Base-by-base conservation (phyloP, 1,140 invertebrate species). In the Aphaenogaster rudis region DNA sequence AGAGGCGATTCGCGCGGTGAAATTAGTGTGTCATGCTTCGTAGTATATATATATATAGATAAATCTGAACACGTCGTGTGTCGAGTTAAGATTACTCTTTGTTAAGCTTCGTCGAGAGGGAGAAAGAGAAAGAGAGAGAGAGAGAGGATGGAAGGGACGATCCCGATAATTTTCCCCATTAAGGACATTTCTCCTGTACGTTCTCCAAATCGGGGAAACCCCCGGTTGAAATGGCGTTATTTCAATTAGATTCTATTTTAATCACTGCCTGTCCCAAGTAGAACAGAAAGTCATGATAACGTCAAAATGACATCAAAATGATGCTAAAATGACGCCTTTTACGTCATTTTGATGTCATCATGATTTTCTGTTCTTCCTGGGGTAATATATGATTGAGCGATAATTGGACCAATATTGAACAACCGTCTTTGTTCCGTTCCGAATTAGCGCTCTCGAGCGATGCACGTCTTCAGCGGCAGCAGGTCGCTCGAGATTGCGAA, bases 21-120 rank as follows among this genome's bases (percentile, higher is more conserved):
- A 69, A 50, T 89, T 91, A 91, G 64, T 86, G 88, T 86, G 80
- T 91, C 85, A 89, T 91, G 90, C 90, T 91, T 91, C 89, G 87
- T 91, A 91, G 87, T 91, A 87, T 86, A 64, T 91, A 91, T 80
- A 87, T 79, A 64, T 90, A 91, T 80, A 86, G 57, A 85, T 69
- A 72, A 76, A 85, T 84, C 77, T 77, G 77, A 88, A 77, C 77
- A 81, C 71, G 45, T 88, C 67, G 52, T 82, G 52, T 82, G 82
- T 90, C 89, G 74, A 91, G 54, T 91, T 88, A 91, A 91, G 79
- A 91, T 88, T 85, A 91, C 87, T 87, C 89, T 90, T 85, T 85
- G 87, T 91, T 91, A 91, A 91, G 89, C 90, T 91, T 91, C 82
- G 74, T 48, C 64, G 39, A 71, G 71, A 80, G 79, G 11, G 15